Evolutionary conservation across 2,797 vertebrate genomes (phyloP).

Genomic region (Malurus leucopterus): DNA sequence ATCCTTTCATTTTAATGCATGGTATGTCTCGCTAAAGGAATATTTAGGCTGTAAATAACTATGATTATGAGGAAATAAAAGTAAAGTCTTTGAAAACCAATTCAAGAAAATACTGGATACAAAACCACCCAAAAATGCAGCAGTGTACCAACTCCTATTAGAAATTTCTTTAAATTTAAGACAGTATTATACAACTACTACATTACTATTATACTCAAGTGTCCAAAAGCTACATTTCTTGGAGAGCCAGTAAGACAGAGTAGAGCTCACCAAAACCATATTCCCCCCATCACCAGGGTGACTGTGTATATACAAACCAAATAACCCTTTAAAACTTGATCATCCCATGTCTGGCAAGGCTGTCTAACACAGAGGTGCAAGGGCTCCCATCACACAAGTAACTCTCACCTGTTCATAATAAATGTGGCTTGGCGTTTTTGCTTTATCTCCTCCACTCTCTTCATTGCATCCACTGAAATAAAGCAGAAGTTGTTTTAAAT

Average conservation of each 20-base stretch:
- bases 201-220: not conserved
- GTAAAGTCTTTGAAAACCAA: not conserved
- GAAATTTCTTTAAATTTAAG: not conserved
- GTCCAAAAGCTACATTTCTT: not conserved
- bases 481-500: not conserved
- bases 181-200: not conserved
- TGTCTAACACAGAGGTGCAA: not conserved
- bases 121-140: not conserved
- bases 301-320: not conserved
- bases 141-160: not conserved
- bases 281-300: not conserved
- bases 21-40: not conserved
- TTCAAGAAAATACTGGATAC: not conserved
- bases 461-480: slow-evolving; percentile 90
- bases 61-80: not conserved
- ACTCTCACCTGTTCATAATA: slow-evolving; percentile 91
- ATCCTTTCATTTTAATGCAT: not conserved
- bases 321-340: not conserved
- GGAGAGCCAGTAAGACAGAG: not conserved
- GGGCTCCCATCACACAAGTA: not conserved
- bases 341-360: not conserved
- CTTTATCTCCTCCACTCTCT: slow-evolving; percentile 91
- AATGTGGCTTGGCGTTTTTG: slow-evolving; percentile 90
- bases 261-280: not conserved
- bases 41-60: not conserved